phyloP scores from a whole-genome alignment of 2,888 invertebrate species.

The Elysia crispata region DNA sequence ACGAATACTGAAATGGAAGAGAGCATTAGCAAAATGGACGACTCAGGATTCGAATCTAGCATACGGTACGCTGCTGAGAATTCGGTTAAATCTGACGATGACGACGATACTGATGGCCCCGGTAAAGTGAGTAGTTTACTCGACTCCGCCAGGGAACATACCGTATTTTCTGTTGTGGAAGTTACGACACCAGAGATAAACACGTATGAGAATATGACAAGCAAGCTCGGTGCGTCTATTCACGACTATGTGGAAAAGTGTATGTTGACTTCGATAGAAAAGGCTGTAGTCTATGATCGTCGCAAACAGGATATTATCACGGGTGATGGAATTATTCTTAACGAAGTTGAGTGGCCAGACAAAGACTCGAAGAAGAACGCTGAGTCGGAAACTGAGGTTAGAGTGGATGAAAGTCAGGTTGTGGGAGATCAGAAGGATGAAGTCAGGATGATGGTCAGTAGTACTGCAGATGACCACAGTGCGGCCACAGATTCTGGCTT shows the following conservation, averaged over 20 bases:
- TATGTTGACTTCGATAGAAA: no score
- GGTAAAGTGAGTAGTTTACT: background rate
- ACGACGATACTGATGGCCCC: no score
- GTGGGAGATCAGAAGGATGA: background rate
- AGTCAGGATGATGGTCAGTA: background rate
- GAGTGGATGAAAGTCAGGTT: background rate
- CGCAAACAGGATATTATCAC: no score
- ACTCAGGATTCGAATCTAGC: slow-evolving; percentile 42
- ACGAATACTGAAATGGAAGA: no score
- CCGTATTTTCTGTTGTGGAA: background rate
- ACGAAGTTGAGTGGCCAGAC: no score
- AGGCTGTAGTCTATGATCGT: no score
- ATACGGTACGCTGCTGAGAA: slow-evolving; percentile 4
- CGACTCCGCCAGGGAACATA: background rate
- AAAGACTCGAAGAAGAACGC: no score
- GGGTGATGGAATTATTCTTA: no score
- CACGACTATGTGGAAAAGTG: no score
- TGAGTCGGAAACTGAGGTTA: background rate
- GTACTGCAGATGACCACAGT: background rate
- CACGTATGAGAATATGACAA: background rate
- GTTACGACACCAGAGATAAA: background rate
- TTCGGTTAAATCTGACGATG: slow-evolving; percentile 1
- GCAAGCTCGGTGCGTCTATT: no score
- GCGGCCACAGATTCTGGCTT: no score
- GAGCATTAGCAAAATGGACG: slow-evolving; percentile 20